Conservation (phyloP, 2,797 vertebrate genomes). For the Leptatherina wallacei region DNA sequence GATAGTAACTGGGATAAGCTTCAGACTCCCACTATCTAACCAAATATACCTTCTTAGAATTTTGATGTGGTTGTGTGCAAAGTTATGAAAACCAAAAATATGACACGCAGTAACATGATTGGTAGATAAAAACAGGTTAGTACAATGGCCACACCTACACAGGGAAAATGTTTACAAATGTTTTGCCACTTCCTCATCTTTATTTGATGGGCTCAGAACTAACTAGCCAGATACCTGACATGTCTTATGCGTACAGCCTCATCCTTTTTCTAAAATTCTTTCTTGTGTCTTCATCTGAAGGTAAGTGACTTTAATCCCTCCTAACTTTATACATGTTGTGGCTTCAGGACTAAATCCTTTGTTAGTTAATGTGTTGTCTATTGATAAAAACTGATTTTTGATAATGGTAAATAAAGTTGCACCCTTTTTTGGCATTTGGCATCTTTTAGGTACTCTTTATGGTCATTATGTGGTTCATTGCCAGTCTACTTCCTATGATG, state of each 20-base stretch:
- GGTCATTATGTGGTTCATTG: background rate
- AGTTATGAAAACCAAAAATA: too few species aligned
- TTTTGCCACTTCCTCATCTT: slow-evolving; percentile 2
- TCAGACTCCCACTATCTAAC: too few species aligned
- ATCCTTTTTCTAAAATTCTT: background rate
- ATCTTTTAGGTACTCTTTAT: slow-evolving; percentile 17
- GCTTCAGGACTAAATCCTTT: too few species aligned
- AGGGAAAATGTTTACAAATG: rapidly evolving
- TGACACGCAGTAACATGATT: rapidly evolving
- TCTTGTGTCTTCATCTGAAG: background rate
- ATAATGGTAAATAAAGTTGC: too few species aligned
- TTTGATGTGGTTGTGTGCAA: background rate
- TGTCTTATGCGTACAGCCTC: background rate
- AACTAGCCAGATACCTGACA: background rate
- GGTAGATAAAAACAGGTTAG: background rate
- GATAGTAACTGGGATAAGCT: too few species aligned
- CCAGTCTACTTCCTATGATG: background rate
- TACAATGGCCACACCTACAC: background rate
- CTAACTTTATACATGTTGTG: background rate
- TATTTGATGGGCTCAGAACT: background rate
- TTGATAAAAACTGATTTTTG: too few species aligned
- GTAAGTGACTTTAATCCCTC: slow-evolving; percentile 2
- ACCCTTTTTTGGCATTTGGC: background rate
- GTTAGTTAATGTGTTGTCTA: too few species aligned
- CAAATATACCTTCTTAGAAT: too few species aligned